A percentile compares a stretch with the other conserved stretches of the same genome.
phyloP scores from a whole-genome alignment of 2,113 vertebrate genomes.

The Himantopus leucocephalus region DNA sequence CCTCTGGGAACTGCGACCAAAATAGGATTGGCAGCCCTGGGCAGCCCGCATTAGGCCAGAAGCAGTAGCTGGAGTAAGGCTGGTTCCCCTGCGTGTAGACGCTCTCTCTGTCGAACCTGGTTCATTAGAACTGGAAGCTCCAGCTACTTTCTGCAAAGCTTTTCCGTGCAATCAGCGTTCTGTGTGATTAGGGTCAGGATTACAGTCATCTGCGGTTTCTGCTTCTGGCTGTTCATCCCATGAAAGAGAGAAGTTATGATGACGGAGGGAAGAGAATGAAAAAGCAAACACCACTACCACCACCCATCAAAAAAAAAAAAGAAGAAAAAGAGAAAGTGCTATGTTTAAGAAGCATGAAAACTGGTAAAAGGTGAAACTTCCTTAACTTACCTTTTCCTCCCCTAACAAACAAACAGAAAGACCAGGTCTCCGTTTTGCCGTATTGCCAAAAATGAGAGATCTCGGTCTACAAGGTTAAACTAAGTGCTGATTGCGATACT shows the following conservation, averaged over 20 bases:
- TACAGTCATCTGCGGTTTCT: background rate
- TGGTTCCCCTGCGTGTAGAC: background rate
- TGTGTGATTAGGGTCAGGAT: background rate
- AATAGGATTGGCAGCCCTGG: background rate
- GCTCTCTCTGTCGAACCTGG: background rate
- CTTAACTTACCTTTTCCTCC: background rate
- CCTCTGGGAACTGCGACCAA: background rate
- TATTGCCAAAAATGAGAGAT: background rate
- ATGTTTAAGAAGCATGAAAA: background rate
- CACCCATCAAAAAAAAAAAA: too few species aligned
- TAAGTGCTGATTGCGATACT: background rate
- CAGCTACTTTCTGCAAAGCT: background rate
- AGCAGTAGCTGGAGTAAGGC: background rate
- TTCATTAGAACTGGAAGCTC: background rate
- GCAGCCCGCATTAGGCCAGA: background rate
- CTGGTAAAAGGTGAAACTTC: background rate
- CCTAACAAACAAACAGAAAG: background rate
- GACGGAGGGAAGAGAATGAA: background rate
- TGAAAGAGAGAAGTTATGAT: background rate
- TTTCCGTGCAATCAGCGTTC: background rate
- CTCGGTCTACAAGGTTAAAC: rapidly evolving
- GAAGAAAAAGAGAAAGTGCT: background rate
- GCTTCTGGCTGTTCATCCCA: background rate
- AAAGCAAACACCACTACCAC: background rate
- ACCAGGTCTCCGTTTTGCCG: background rate